Evolutionary conservation across 2,113 vertebrate genomes (phyloP), one percentile per base, ranked within the genome.

Genomic region (Gallinago media): DNA sequence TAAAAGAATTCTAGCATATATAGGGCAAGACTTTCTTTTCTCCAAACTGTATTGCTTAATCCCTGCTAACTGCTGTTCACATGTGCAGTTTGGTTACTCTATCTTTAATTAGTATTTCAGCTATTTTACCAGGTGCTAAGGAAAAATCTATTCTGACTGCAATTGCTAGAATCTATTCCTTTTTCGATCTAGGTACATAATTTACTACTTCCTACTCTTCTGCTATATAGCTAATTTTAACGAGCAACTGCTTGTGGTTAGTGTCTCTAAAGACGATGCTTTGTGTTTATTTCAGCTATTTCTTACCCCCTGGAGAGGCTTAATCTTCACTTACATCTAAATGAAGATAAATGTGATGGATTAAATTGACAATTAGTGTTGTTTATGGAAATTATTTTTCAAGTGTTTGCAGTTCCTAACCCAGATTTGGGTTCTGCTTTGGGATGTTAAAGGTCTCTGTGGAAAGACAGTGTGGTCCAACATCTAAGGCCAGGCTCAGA

Each of bases 21-120:
- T 15, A 67, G 66, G 56, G 49, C 29, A 87, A 84, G 76, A 75
- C 25, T 91, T 77, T 16, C 29, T 93, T 93, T 95, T 62, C 79
- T 67, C 36, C n/a, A 58, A 65, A 52, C 47, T 75, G 14, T 42
- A 15, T 81, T 85, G 38, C 40, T 75, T 68, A 95, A 92, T 87
- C 21, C 29, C 54, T 52, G 47, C 52, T 91, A 92, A 81, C 34
- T 89, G 59, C 36, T 67, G 32, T 52, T 78, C 44, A 36, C 56
- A 16, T 65, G 44, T 81, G 65, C 59, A 74, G 52, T 92, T 86
- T 77, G 36, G 50, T 94, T 89, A 77, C 34, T 86, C 75, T 58
- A 8, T 68, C 54, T 82, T 92, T 94, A 91, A 95, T 96, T 86
- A 95, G 42, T n/a, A 87, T 81, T 95, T 95, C 87, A 92, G 40